phyloP scores from a whole-genome alignment of 2,888 invertebrate genomes.

The Trissolcus japonicus region DNA sequence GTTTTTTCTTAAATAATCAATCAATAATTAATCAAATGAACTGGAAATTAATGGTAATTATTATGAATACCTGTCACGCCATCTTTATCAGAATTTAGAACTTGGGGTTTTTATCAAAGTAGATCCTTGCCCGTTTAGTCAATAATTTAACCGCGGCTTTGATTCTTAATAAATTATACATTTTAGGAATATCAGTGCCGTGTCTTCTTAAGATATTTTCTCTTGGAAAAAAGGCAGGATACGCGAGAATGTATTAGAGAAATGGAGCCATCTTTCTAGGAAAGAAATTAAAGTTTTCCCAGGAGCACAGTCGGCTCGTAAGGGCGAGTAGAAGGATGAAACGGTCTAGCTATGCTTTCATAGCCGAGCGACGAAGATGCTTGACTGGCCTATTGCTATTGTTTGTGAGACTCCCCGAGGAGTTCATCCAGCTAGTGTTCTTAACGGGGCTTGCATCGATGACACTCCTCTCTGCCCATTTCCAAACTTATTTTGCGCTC shows the following conservation, averaged over 20 bases:
- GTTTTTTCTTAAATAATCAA: too few species aligned
- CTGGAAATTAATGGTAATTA: too few species aligned
- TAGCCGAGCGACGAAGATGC: conserved; percentile 49
- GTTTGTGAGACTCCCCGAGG: conserved; percentile 67
- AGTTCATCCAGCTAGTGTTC: conserved; percentile 56
- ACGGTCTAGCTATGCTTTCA: conserved; percentile 55
- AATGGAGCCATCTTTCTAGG: conserved; percentile 68
- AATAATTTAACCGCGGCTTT: conserved; percentile 46
- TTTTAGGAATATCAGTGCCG: conserved; percentile 39
- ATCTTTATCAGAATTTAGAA: conserved; percentile 9
- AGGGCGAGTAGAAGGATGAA: conserved; percentile 61
- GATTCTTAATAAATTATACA: conserved; percentile 49
- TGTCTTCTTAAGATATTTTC: conserved; percentile 40
- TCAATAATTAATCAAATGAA: too few species aligned
- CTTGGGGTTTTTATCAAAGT: conserved; percentile 6
- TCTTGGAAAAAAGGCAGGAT: conserved; percentile 23
- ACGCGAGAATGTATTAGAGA: conserved; percentile 53
- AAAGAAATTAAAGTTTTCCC: conserved; percentile 74
- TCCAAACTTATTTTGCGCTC: conserved; percentile 47
- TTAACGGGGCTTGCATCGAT: conserved; percentile 66
- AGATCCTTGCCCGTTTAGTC: conserved; percentile 18
- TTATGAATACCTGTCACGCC: background rate
- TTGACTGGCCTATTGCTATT: conserved; percentile 69
- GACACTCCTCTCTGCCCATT: conserved; percentile 65
- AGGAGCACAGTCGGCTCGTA: conserved; percentile 63